Base-by-base conservation (phyloP, 2,888 invertebrate genomes). In the Agonopterix alstromeriana region DNA sequence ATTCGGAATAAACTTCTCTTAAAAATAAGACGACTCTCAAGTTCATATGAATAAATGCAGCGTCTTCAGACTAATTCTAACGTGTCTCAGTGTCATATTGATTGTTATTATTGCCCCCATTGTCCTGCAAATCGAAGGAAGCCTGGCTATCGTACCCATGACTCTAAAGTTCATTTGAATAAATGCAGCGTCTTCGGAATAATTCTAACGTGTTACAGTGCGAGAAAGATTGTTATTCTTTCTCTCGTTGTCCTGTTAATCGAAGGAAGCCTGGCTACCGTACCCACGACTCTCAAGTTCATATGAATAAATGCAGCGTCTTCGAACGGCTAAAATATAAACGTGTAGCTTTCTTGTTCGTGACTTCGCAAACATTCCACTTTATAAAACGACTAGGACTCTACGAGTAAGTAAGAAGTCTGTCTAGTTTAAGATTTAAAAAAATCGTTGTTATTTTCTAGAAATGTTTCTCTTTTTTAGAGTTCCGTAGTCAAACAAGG, bases 251-350 rank as follows among this genome's bases (percentile, higher is more conserved):
- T 27, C 27, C 27, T 27, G 27, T 7, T 5, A 27, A 27, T 27
- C 27, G 27, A 27, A 27, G 5, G 1, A 27, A 27, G 27, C 27
- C 27, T 36, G 40, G 50, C 17, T 46, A 51, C 42, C 48, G 48
- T n/a, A 8, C 2, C 17, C 17, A 17, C 42, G 43, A 48, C 48
- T 51, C 50, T 48, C 41, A 43, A 46, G 50, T 49, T 49, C 49
- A 47, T 57, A 52, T 52, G 54, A 59, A 58, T 56, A 61, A 59
- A 58, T 53, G 53, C 46, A 49, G 46, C 38, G 14, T 35, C 44
- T 17, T 38, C 9, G 38, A 45, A 27, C 40, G n/a, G 46, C 46
- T 46, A 41, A 43, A 49, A 49, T 49, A 43, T 45, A 48, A 48
- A 45, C 45, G 42, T 35, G 36, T 36, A 49, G 42, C 46, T 46